Base-by-base conservation (phyloP, 2,113 vertebrate species). In the Alouatta palliata region DNA sequence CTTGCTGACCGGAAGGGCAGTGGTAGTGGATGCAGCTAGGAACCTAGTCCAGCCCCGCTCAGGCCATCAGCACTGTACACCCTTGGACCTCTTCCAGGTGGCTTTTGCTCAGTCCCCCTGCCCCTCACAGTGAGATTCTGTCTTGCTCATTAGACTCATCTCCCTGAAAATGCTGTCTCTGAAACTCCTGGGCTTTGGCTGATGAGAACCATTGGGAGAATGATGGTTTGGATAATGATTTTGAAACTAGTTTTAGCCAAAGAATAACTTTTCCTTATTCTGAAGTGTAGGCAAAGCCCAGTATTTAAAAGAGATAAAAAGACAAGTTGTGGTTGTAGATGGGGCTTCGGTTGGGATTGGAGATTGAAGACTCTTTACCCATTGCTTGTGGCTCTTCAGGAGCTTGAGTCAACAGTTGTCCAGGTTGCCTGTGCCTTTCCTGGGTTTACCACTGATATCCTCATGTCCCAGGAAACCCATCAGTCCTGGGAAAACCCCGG, bases 31-130 rank as follows among this genome's bases (percentile, higher is more conserved):
- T 0, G 0, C 12, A 25, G 40, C 77, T 11, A 54, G n/a, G 80
- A 82, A 11, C 25, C 52, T 56, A 8, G 11, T 4, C 52, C 16
- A 66, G 47, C 16, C 40, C 32, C 47, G 75, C 49, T 27, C 45
- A 47, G 19, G 11, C 27, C 70, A 3, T 43, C 49, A 64, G 75
- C 3, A 68, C 21, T 0, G 0, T 32, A 6, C 0, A 12, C 0
- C 64, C 21, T 9, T 56, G 75, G 27, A 32, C 8, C 58, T 73
- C 76, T 64, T 82, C 37, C 75, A 21, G 16, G 20, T 12, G 8
- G 32, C 37, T 21, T 58, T 70, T 93, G 45, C 19, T 21, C 6
- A 2, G 32, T 58, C 3, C 8, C 5, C 2, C 11, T 13, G 27
- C 16, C 30, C 9, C 27, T 32, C 25, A 7, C 30, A n/a, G 40